Evolutionary conservation across 2,888 invertebrate species (phyloP).

Genomic region (Calephelis perditalis): DNA sequence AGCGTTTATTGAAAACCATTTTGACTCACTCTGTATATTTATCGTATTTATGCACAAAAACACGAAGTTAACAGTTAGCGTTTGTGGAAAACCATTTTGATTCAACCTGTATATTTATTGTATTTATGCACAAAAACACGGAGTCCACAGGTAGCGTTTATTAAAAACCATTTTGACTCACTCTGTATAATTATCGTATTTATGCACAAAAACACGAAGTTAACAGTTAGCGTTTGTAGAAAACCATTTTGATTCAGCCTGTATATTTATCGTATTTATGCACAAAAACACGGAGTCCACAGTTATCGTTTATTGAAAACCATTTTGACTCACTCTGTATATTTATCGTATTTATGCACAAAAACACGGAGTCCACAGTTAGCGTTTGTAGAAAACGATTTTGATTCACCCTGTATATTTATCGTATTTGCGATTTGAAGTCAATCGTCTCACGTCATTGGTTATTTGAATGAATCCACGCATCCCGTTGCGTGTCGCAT

Average conservation of each 20-base stretch:
- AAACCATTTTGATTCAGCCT: neutral
- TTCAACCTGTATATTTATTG: conserved; percentile 11
- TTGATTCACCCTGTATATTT: conserved; percentile 5
- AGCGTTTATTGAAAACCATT: neutral
- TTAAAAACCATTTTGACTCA: neutral
- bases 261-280: conserved; percentile 15
- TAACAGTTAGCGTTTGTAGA: neutral
- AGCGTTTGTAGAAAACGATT: neutral
- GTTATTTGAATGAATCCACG: conserved; percentile 67
- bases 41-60: conserved; percentile 13
- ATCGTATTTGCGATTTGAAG: conserved; percentile 37
- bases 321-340: conserved; percentile 1
- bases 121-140: conserved; percentile 5
- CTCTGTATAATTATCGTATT: conserved; percentile 15
- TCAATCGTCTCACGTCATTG: conserved; percentile 61
- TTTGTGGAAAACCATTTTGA: neutral
- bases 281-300: no score
- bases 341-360: conserved; percentile 13
- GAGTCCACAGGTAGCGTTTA: neutral
- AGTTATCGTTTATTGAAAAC: neutral
- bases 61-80: no score
- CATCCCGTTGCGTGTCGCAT: conserved; percentile 56
- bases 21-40: neutral
- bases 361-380: no score
- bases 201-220: neutral